Evolutionary conservation across 2,797 vertebrate species (phyloP).

Genomic region (Argya squamiceps): DNA sequence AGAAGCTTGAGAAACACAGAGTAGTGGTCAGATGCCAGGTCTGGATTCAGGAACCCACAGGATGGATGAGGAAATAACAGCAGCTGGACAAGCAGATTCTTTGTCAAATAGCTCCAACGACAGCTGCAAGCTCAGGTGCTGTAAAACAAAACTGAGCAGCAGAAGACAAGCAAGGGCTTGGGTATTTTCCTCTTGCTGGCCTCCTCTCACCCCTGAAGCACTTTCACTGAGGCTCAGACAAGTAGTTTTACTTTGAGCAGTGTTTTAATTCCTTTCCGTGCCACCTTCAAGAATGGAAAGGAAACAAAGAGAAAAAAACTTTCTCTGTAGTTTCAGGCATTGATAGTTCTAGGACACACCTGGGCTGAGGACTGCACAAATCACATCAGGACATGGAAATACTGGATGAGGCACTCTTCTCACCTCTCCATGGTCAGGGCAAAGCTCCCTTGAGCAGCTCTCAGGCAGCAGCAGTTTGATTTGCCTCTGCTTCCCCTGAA

Average conservation of each 20-base stretch:
- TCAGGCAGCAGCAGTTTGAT: background rate
- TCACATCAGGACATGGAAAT: background rate
- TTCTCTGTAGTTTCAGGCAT: background rate
- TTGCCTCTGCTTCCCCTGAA: background rate
- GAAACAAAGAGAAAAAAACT: background rate
- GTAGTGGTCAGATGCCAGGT: background rate
- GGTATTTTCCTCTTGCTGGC: background rate
- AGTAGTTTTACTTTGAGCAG: background rate
- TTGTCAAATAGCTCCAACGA: background rate
- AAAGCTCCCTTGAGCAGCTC: background rate
- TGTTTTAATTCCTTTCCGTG: background rate
- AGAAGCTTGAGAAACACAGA: background rate
- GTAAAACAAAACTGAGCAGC: background rate
- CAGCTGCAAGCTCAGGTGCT: background rate
- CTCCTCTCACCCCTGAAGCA: background rate
- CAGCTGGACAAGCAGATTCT: background rate
- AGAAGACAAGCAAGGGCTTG: background rate
- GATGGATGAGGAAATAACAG: background rate
- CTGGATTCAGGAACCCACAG: background rate
- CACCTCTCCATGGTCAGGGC: background rate
- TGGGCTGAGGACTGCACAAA: background rate
- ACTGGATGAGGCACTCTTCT: accelerated
- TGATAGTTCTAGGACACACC: background rate
- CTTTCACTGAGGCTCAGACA: background rate
- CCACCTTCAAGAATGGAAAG: background rate